A percentile compares a stretch with the other conserved stretches of the same genome.
Conservation (phyloP, 2,888 invertebrate genomes). For the Nephrotoma guestfalica region DNA sequence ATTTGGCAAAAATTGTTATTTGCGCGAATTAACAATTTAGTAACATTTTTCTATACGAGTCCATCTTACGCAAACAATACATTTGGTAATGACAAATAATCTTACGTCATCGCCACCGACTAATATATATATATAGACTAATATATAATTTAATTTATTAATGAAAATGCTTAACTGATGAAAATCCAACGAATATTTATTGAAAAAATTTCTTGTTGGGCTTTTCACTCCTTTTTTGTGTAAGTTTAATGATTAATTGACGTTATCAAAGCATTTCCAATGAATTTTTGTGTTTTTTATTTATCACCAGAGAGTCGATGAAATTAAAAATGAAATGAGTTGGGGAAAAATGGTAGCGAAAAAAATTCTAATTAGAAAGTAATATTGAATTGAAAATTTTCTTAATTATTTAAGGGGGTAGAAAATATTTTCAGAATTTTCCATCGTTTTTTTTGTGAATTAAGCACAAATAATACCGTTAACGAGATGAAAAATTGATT, state of each 20-base stretch:
- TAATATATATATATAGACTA: too few species aligned
- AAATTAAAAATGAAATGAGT: not conserved
- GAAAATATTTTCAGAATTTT: not conserved
- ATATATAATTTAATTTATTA: not conserved
- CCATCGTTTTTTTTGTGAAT: not conserved
- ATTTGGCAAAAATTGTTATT: too few species aligned
- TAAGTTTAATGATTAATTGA: not conserved
- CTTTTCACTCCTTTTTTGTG: not conserved
- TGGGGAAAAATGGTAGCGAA: not conserved
- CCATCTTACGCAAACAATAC: not conserved
- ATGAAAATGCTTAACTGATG: not conserved
- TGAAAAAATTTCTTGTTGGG: not conserved
- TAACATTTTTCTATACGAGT: not conserved
- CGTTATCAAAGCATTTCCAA: not conserved
- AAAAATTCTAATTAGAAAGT: not conserved
- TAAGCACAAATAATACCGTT: not conserved
- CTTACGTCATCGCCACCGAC: not conserved
- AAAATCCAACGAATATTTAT: not conserved
- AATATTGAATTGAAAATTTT: not conserved
- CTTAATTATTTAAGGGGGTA: not conserved
- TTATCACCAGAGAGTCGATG: not conserved
- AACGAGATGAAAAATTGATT: not conserved
- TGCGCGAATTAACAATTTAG: too few species aligned
- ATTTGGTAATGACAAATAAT: not conserved
- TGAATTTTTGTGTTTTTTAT: not conserved